Evolutionary conservation across 2,797 vertebrate genomes (phyloP).

Genomic region (Phalanger gymnotis): DNA sequence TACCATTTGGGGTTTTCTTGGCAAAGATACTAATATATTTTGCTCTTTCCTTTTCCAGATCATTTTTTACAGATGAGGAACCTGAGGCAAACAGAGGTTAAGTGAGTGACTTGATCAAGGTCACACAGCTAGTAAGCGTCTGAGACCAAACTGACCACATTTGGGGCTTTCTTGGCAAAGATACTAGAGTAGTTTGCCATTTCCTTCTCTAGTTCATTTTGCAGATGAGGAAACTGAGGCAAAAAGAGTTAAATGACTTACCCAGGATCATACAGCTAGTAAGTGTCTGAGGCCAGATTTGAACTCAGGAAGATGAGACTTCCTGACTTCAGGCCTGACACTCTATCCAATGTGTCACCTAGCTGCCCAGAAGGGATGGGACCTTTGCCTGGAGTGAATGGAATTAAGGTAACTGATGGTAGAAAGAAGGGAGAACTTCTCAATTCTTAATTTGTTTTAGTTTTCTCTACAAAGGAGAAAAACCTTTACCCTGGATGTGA

Average conservation of each 20-base stretch:
- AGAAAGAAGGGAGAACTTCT: background rate
- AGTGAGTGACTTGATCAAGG: background rate
- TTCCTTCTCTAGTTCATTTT: background rate
- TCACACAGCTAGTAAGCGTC: background rate
- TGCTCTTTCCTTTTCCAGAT: background rate
- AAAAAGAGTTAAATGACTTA: background rate
- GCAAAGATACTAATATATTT: background rate
- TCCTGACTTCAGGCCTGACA: background rate
- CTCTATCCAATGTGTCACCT: background rate
- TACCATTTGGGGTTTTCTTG: background rate
- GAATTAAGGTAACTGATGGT: background rate
- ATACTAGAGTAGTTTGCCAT: background rate
- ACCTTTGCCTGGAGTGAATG: background rate
- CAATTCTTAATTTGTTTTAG: background rate
- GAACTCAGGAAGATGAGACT: background rate
- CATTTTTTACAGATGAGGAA: background rate
- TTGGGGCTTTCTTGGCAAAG: background rate
- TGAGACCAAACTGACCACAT: background rate
- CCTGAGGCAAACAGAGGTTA: background rate
- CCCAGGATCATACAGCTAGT: background rate
- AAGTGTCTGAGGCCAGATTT: background rate
- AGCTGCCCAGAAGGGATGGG: background rate
- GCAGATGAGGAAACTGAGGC: background rate
- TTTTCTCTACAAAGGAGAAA: background rate
- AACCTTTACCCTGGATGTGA: background rate